Conservation (phyloP, 2,113 vertebrate genomes). For the Pelecanoides urinatrix region DNA sequence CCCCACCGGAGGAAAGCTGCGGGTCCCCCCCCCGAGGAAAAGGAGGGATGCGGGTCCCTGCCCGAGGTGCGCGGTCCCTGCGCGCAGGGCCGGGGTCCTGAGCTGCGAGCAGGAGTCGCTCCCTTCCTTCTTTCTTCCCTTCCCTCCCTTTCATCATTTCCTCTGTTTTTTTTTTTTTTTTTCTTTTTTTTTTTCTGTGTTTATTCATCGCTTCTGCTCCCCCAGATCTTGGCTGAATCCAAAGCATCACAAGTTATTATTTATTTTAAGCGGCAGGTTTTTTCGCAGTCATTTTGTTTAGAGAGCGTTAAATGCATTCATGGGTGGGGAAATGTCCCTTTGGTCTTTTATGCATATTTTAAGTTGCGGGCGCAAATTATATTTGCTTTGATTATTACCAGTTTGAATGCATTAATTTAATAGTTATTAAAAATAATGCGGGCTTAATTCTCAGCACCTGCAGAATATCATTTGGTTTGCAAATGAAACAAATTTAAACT, state of each 20-base stretch:
- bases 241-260: slow-evolving; percentile 28
- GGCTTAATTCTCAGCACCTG: slow-evolving; percentile 32
- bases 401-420: neutral
- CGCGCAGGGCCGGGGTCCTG: neutral
- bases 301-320: neutral
- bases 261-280: neutral
- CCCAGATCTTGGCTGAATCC: neutral
- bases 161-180: neutral
- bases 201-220: neutral
- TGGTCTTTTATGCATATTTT: neutral
- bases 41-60: neutral
- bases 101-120: neutral
- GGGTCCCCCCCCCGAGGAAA: neutral
- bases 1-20: neutral
- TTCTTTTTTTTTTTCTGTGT: neutral
- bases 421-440: slow-evolving; percentile 18
- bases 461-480: neutral
- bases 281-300: neutral
- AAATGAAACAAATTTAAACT: neutral
- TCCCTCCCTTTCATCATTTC: slow-evolving; percentile 4
- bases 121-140: neutral
- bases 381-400: neutral
- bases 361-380: neutral
- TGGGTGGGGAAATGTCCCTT: slow-evolving; percentile 11
- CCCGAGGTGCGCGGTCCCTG: neutral